A percentile compares a stretch with the other conserved stretches of the same genome.
Evolutionary conservation across 2,888 invertebrate genomes (phyloP).

Genomic region (Andrena praecox): DNA sequence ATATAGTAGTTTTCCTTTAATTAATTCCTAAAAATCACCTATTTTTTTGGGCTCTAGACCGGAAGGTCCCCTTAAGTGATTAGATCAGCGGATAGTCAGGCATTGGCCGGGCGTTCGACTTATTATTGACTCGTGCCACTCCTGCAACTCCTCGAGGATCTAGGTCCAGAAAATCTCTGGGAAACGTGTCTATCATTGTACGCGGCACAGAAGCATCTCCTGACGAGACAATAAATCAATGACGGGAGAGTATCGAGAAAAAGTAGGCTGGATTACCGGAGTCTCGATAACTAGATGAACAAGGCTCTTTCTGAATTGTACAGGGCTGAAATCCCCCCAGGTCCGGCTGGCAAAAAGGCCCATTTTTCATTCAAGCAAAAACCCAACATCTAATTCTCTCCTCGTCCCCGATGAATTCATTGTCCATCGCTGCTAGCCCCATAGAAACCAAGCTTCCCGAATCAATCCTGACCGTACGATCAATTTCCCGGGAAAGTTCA

Average conservation of each 20-base stretch:
- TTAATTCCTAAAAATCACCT: too few relatives aligned
- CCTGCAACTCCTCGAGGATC: too few relatives aligned
- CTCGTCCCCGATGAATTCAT: conserved; percentile 13
- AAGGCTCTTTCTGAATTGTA: conserved; percentile 17
- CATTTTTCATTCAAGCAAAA: conserved; percentile 26
- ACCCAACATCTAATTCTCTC: conserved; percentile 14
- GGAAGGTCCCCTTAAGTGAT: too few relatives aligned
- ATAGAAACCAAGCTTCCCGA: neutral
- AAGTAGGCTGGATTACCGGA: conserved; percentile 12
- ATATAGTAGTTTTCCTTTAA: too few relatives aligned
- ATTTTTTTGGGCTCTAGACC: too few relatives aligned
- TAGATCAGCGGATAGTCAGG: too few relatives aligned
- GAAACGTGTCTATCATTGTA: neutral
- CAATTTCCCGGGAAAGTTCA: neutral
- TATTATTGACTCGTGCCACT: neutral
- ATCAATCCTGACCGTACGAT: neutral
- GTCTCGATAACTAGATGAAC: conserved; percentile 1
- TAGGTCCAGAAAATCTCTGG: neutral
- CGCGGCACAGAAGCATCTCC: neutral
- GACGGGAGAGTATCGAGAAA: neutral
- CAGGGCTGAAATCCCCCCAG: conserved; percentile 4
- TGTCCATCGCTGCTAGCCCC: neutral
- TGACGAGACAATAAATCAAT: conserved; percentile 21
- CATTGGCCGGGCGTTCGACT: neutral
- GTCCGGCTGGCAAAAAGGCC: too few relatives aligned